These are phyloP conservation scores for Cephalopachus bancanus DNA, from an alignment of 2,797 vertebrate genomes.

Conservation along the genomic window DNA sequence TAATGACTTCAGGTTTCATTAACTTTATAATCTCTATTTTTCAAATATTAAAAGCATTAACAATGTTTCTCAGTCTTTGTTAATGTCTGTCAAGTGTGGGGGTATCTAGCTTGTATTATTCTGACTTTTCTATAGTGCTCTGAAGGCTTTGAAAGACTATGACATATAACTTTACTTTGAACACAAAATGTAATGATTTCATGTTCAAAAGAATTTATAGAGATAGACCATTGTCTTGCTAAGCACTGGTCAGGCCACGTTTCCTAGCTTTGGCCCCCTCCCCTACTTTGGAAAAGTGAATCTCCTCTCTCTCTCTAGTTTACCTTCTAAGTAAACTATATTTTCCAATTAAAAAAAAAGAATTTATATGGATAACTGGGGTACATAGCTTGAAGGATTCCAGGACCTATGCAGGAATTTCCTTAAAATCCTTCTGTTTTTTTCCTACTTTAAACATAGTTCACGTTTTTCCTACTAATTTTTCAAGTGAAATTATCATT, in stretches of 20 bases:
- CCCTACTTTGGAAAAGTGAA: too few species aligned
- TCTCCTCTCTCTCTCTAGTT: too few species aligned
- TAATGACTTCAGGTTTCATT: constrained; percentile 52
- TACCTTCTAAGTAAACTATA: too few species aligned
- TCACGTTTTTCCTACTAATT: neutral
- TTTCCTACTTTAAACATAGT: constrained; percentile 15
- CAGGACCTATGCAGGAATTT: neutral
- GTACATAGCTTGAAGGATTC: neutral
- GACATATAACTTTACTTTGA: constrained; percentile 58
- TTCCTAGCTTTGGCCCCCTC: too few species aligned
- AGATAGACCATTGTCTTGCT: too few species aligned
- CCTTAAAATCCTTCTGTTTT: neutral
- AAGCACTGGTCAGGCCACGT: too few species aligned
- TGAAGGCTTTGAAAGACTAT: constrained; percentile 64
- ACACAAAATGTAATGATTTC: constrained; percentile 63
- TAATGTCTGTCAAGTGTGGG: neutral
- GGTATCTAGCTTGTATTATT: neutral
- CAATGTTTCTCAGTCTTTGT: neutral
- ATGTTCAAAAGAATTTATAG: constrained; percentile 70
- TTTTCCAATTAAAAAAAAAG: too few species aligned
- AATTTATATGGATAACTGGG: neutral
- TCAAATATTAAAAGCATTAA: constrained; percentile 27
- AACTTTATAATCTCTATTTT: constrained; percentile 14
- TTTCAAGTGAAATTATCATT: constrained; percentile 56
- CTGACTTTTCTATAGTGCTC: constrained; percentile 62